phyloP scores from a whole-genome alignment of 1,140 invertebrate genomes.

The Coenobita brevimanus region DNA sequence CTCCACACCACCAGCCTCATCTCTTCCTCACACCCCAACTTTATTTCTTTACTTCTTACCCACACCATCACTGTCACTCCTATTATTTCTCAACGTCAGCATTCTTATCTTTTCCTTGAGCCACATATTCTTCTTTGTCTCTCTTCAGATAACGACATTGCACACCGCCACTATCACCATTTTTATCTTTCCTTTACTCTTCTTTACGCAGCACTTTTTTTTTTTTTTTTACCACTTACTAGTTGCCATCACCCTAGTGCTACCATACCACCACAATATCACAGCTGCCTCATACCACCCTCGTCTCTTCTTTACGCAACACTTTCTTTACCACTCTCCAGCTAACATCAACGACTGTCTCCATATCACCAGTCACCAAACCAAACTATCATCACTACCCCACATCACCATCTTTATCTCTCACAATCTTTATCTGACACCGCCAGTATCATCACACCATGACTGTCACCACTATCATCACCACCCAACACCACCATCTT shows the following conservation, averaged over 20 bases:
- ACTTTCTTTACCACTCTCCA: background rate
- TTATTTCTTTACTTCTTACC: background rate
- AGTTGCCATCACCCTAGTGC: too few species aligned
- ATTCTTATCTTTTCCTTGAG: background rate
- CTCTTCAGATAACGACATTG: background rate
- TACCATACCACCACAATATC: too few species aligned
- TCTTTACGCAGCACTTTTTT: too few species aligned
- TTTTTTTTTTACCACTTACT: too few species aligned
- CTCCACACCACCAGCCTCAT: background rate
- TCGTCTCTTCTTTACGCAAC: too few species aligned
- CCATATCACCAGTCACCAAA: constrained; percentile 3
- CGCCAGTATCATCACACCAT: too few species aligned
- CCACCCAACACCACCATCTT: too few species aligned
- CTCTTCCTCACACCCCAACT: background rate
- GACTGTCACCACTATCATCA: too few species aligned
- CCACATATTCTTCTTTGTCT: background rate
- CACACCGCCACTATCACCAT: background rate
- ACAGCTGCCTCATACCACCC: too few species aligned
- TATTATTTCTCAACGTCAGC: background rate
- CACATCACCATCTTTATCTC: background rate
- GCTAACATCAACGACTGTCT: background rate
- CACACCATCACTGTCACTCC: background rate
- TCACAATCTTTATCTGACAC: background rate
- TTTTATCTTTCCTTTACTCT: too few species aligned
- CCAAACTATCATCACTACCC: background rate